A percentile compares a stretch with the other conserved stretches of the same genome.
Conservation (phyloP, 2,888 invertebrate genomes). For the Alloplasta piceator region DNA sequence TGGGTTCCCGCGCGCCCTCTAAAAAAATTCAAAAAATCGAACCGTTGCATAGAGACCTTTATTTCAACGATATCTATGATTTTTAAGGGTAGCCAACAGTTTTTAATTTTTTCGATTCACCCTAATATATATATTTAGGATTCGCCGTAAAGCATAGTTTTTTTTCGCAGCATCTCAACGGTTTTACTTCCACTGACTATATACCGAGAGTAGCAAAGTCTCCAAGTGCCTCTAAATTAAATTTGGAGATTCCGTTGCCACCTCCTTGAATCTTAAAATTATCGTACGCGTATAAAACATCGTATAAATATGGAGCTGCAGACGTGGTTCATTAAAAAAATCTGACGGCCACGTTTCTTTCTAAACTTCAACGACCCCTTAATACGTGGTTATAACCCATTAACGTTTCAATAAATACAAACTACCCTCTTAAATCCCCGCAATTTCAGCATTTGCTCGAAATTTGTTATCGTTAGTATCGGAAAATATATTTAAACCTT, state of each 20-base stretch:
- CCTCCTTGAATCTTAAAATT: constrained; percentile 4
- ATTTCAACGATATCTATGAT: too few relatives aligned
- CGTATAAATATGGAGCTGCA: neutral
- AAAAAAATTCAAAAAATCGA: too few relatives aligned
- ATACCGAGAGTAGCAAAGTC: constrained; percentile 9
- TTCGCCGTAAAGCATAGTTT: too few relatives aligned
- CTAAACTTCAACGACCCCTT: neutral
- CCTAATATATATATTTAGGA: too few relatives aligned
- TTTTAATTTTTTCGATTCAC: too few relatives aligned
- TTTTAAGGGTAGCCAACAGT: too few relatives aligned
- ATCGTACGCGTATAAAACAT: neutral
- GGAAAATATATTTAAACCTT: too few relatives aligned
- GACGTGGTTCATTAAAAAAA: constrained; percentile 34
- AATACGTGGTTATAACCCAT: neutral
- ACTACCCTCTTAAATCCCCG: too few relatives aligned
- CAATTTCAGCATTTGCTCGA: too few relatives aligned
- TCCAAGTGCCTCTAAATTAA: constrained; percentile 53
- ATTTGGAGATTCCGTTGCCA: constrained; percentile 24
- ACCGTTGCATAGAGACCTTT: too few relatives aligned
- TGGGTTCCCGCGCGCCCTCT: too few relatives aligned
- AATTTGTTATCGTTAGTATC: too few relatives aligned
- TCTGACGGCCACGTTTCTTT: neutral
- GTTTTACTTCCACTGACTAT: constrained; percentile 18
- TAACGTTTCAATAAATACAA: neutral
- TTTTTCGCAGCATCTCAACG: constrained; percentile 26